Conservation (phyloP, 2,113 vertebrate genomes). For the Phyllopteryx taeniolatus region DNA sequence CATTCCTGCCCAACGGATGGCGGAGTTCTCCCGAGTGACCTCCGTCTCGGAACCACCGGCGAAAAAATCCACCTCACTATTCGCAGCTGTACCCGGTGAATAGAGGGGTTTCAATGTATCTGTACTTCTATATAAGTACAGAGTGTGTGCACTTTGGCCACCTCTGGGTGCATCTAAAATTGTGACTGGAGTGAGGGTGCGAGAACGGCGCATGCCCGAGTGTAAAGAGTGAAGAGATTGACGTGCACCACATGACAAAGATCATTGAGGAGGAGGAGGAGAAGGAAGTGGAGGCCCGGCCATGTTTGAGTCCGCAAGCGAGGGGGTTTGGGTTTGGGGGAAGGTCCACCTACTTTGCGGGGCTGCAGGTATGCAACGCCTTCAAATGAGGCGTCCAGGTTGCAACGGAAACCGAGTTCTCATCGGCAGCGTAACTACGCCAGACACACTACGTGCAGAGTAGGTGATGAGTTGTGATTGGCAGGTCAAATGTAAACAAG, state of each 20-base stretch:
- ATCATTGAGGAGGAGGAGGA: constrained; percentile 26
- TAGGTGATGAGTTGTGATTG: constrained; percentile 61
- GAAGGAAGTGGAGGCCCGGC: constrained; percentile 79
- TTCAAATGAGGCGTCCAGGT: constrained; percentile 99
- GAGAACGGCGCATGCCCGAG: neutral
- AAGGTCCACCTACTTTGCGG: constrained; percentile 91
- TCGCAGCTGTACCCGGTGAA: too few relatives aligned
- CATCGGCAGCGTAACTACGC: constrained; percentile 99
- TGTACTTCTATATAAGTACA: too few relatives aligned
- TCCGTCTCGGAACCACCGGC: too few relatives aligned
- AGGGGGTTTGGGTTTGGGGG: constrained; percentile 15
- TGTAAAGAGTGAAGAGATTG: constrained; percentile 1
- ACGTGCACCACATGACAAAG: constrained; percentile 22
- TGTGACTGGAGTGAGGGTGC: neutral
- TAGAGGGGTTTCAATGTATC: too few relatives aligned
- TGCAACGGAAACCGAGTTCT: constrained; percentile 99
- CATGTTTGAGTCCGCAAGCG: constrained; percentile 71
- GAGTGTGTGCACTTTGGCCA: neutral
- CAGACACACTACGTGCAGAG: constrained; percentile 94
- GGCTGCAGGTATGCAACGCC: constrained; percentile 99
- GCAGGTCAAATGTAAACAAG: constrained; percentile 44
- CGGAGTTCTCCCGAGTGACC: too few relatives aligned
- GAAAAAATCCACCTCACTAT: too few relatives aligned
- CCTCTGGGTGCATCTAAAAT: neutral
- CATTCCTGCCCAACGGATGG: too few relatives aligned